phyloP scores from a whole-genome alignment of 2,888 invertebrate species.

The Ariolimax columbianus region DNA sequence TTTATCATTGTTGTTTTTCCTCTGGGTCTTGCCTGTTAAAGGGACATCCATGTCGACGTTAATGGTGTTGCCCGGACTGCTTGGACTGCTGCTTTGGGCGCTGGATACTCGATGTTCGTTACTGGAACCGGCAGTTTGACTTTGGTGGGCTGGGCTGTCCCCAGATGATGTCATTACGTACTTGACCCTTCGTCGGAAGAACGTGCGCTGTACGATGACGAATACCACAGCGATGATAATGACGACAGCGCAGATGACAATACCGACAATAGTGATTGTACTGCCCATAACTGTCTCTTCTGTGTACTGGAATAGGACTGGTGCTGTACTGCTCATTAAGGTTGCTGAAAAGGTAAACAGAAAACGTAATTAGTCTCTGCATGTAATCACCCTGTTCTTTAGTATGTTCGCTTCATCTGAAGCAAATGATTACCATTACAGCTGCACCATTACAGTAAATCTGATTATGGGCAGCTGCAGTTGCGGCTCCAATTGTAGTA shows the following conservation, averaged over 20 bases:
- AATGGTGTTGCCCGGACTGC: slow-evolving; percentile 55
- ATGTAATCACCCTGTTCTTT: not conserved
- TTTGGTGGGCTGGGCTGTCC: slow-evolving; percentile 64
- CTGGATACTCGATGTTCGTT: slow-evolving; percentile 12
- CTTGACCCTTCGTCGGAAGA: slow-evolving; percentile 65
- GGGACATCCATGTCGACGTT: slow-evolving; percentile 71
- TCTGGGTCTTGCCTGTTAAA: slow-evolving; percentile 60
- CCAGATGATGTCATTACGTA: slow-evolving; percentile 69
- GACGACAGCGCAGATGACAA: slow-evolving; percentile 71
- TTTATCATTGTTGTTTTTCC: slow-evolving; percentile 43
- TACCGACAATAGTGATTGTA: slow-evolving; percentile 73
- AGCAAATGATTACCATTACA: too few species aligned
- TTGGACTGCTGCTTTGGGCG: slow-evolving; percentile 27
- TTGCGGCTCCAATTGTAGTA: too few species aligned
- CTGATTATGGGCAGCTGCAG: too few species aligned
- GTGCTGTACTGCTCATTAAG: slow-evolving; percentile 32
- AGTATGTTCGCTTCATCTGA: too few species aligned
- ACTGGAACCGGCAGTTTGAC: slow-evolving; percentile 40
- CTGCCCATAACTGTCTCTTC: slow-evolving; percentile 67
- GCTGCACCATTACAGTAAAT: too few species aligned
- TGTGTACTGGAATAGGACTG: slow-evolving; percentile 52
- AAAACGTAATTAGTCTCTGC: not conserved
- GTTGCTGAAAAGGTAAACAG: slow-evolving; percentile 20
- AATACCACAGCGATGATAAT: slow-evolving; percentile 67
- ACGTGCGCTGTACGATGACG: slow-evolving; percentile 68